These are phyloP conservation scores for Bombus turneri DNA, from an alignment of 1,140 invertebrate species.

Conservation along the genomic window DNA sequence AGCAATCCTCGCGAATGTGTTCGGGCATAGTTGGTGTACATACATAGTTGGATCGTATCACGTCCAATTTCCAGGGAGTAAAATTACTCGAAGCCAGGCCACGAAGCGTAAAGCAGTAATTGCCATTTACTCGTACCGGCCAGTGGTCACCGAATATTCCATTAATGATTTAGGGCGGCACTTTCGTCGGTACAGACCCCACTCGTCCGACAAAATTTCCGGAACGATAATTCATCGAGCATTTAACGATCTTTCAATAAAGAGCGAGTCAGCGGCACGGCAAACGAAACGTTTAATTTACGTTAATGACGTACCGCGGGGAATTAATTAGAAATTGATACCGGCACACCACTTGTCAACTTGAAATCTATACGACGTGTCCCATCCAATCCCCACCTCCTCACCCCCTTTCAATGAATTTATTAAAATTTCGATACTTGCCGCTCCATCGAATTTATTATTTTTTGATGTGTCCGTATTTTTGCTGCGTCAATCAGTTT, in stretches of 20 bases:
- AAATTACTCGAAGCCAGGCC: slow-evolving; percentile 68
- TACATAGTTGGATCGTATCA: slow-evolving; percentile 60
- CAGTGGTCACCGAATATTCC: slow-evolving; percentile 69
- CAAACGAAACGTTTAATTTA: slow-evolving; percentile 69
- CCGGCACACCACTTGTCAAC: slow-evolving; percentile 16
- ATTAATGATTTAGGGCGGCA: slow-evolving; percentile 68
- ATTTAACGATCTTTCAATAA: slow-evolving; percentile 69
- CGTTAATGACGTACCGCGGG: slow-evolving; percentile 59
- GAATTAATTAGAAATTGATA: slow-evolving; percentile 67
- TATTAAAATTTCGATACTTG: slow-evolving; percentile 15
- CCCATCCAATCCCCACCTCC: neutral
- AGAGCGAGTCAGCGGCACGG: slow-evolving; percentile 64
- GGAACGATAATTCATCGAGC: slow-evolving; percentile 66
- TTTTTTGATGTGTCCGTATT: no score
- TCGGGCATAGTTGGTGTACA: slow-evolving; percentile 12
- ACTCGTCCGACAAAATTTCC: slow-evolving; percentile 65
- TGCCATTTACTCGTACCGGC: slow-evolving; percentile 65
- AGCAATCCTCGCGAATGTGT: slow-evolving; percentile 35
- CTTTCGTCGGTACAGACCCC: slow-evolving; percentile 63
- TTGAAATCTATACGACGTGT: slow-evolving; percentile 3
- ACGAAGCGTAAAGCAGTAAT: slow-evolving; percentile 68
- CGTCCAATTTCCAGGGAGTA: slow-evolving; percentile 64
- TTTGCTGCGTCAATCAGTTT: no score
- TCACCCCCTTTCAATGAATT: neutral
- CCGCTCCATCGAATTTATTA: neutral